phyloP scores from a whole-genome alignment of 2,113 vertebrate species.

The Parotia lawesii region DNA sequence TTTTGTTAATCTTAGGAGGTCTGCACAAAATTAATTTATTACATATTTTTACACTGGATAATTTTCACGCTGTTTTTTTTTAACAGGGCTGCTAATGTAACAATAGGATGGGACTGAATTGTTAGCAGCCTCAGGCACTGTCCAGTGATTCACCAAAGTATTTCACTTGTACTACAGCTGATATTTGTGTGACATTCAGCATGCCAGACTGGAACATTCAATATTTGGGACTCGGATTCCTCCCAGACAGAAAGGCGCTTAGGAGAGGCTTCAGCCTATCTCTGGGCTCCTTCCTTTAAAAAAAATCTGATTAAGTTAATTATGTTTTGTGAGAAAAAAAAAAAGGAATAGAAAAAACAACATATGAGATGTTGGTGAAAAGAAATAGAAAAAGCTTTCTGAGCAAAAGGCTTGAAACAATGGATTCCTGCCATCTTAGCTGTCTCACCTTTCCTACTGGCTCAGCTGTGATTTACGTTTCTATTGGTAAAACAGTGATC shows the following conservation, averaged over 20 bases:
- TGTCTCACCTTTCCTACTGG: conserved; percentile 19
- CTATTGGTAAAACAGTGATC: not conserved
- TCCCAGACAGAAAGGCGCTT: conserved; percentile 43
- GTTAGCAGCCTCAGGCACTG: not conserved
- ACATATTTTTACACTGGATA: not conserved
- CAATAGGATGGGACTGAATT: not conserved
- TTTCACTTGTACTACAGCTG: conserved; percentile 28
- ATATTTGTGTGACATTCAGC: not conserved
- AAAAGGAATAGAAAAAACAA: not conserved
- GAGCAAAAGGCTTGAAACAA: conserved; percentile 33
- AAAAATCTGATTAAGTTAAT: conserved; percentile 12
- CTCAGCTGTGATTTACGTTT: conserved; percentile 11
- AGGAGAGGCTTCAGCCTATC: not conserved
- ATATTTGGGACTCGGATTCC: not conserved
- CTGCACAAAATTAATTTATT: not conserved
- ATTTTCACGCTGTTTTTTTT: not conserved
- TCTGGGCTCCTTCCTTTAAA: not conserved
- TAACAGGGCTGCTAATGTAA: not conserved
- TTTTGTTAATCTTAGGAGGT: conserved; percentile 13
- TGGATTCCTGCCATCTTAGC: not conserved
- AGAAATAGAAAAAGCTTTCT: conserved; percentile 23
- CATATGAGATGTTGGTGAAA: not conserved
- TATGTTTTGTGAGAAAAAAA: not conserved
- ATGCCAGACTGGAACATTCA: conserved; percentile 37
- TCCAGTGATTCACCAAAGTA: not conserved